A percentile compares a stretch with the other conserved stretches of the same genome.
phyloP scores from a whole-genome alignment of 2,113 vertebrate species.

The Chaetodon trifascialis region DNA sequence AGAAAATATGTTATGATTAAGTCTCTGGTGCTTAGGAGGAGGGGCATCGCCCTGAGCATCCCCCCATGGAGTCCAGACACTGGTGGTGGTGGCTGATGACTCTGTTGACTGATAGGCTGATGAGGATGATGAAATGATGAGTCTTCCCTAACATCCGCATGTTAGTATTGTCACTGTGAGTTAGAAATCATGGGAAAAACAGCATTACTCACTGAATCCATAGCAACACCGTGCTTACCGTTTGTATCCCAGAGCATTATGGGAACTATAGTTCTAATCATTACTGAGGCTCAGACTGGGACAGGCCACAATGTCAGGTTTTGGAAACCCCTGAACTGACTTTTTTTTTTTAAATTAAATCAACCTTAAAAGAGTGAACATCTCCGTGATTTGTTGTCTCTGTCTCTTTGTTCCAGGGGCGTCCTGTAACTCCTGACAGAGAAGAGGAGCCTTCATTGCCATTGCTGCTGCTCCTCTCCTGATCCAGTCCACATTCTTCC shows the following conservation, averaged over 20 bases:
- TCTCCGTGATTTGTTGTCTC: neutral
- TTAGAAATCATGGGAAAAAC: neutral
- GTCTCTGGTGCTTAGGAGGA: too few species aligned
- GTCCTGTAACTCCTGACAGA: slow-evolving; percentile 48
- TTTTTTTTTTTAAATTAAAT: neutral
- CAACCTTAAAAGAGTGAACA: neutral
- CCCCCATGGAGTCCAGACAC: too few species aligned
- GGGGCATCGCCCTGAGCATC: too few species aligned
- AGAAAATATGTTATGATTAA: too few species aligned
- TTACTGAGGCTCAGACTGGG: neutral
- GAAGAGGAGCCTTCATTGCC: slow-evolving; percentile 55
- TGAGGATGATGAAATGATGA: too few species aligned
- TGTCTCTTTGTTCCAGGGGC: slow-evolving; percentile 54
- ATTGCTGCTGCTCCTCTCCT: slow-evolving; percentile 44
- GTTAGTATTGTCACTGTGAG: neutral
- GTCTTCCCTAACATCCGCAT: neutral
- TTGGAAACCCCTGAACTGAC: neutral
- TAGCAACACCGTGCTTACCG: neutral
- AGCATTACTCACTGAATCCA: neutral
- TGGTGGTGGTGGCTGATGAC: too few species aligned
- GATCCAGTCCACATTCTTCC: slow-evolving; percentile 9
- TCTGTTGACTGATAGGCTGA: too few species aligned
- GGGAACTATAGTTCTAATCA: neutral
- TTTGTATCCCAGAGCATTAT: neutral
- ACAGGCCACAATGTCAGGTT: too few species aligned